These are phyloP conservation scores for Cataglyphis cursor DNA, from an alignment of 2,888 invertebrate species.

Conservation along the genomic window DNA sequence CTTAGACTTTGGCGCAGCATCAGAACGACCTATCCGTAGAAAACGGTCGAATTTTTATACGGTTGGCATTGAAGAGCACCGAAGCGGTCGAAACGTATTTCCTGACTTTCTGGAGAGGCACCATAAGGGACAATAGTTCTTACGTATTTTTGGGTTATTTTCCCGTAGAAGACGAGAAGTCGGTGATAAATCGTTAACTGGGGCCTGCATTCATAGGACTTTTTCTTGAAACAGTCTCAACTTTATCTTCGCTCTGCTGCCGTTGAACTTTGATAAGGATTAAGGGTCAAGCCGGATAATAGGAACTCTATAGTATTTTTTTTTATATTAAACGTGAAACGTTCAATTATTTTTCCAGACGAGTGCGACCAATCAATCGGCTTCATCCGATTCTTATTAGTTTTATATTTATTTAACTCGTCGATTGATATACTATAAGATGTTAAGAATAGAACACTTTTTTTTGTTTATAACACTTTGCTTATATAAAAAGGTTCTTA, in stretches of 20 bases:
- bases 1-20: conserved; percentile 8
- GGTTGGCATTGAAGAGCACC: conserved; percentile 55
- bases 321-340: conserved; percentile 11
- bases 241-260: conserved; percentile 51
- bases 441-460: conserved; percentile 3
- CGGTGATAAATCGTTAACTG: conserved; percentile 73
- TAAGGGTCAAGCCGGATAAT: conserved; percentile 39
- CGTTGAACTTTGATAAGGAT: conserved; percentile 61
- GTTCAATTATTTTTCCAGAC: conserved; percentile 33
- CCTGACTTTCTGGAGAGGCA: conserved; percentile 23
- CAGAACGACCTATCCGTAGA: conserved; percentile 41
- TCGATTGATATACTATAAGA: not conserved
- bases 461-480: not conserved
- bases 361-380: conserved; percentile 4
- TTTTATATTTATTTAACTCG: conserved; percentile 11
- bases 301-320: conserved; percentile 46
- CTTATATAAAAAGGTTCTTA: not conserved
- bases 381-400: not conserved
- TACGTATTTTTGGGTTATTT: conserved; percentile 46
- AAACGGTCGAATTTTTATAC: conserved; percentile 65
- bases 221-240: conserved; percentile 55
- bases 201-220: conserved; percentile 69
- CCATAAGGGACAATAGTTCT: conserved; percentile 59
- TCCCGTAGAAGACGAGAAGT: conserved; percentile 55
- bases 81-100: conserved; percentile 23